Conservation (phyloP, 2,888 invertebrate genomes). For the Rhamphomyia laevipes region DNA sequence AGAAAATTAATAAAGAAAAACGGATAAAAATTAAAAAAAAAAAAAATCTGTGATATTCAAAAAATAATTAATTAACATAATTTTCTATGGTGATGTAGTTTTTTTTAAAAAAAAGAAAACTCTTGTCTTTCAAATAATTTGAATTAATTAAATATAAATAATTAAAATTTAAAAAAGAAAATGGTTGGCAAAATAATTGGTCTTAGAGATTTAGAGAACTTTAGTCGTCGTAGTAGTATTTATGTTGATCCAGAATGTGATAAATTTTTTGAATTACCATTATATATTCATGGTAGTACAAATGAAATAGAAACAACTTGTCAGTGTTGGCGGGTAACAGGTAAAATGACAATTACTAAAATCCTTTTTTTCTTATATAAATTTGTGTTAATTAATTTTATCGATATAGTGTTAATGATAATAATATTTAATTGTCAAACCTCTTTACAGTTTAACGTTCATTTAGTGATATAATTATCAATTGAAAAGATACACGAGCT, state of each 20-base stretch:
- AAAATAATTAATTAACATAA: too few relatives aligned
- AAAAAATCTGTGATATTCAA: too few relatives aligned
- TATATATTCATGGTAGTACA: constrained; percentile 33
- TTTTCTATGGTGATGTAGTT: too few relatives aligned
- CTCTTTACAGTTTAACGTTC: too few relatives aligned
- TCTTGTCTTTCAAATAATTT: neutral
- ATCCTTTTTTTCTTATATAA: neutral
- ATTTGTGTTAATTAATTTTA: constrained; percentile 8
- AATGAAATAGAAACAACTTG: constrained; percentile 34
- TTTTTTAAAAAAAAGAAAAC: neutral
- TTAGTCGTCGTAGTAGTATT: constrained; percentile 36
- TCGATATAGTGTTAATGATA: too few relatives aligned
- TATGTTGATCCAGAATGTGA: constrained; percentile 39
- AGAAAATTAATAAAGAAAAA: too few relatives aligned
- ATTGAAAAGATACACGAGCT: too few relatives aligned
- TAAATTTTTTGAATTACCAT: constrained; percentile 36
- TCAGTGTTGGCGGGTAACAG: constrained; percentile 36
- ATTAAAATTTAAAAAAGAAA: constrained; percentile 14
- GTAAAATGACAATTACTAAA: constrained; percentile 20
- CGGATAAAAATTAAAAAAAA: too few relatives aligned
- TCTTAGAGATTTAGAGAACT: constrained; percentile 34
- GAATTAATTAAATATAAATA: neutral
- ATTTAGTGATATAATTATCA: too few relatives aligned
- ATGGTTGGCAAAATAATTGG: constrained; percentile 37
- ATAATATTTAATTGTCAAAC: too few relatives aligned